Percentiles rank a stretch among this genome's conserved stretches.
Evolutionary conservation across 2,113 vertebrate genomes (phyloP).

Genomic region (Xiphophorus hellerii): DNA sequence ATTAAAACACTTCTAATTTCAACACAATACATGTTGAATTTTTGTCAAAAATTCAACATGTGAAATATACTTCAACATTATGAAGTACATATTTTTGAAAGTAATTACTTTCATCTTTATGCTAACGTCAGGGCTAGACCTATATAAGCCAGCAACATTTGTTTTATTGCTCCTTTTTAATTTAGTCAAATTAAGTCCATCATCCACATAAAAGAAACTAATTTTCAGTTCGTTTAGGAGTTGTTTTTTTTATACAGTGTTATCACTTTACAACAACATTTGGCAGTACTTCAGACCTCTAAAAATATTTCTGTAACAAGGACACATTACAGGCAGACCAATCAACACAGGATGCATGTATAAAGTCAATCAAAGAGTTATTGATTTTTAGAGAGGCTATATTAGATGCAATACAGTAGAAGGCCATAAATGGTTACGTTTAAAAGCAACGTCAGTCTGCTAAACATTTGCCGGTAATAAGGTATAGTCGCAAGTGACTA

Average conservation of each 20-base stretch:
- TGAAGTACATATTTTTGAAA: too few species aligned
- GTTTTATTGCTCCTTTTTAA: too few species aligned
- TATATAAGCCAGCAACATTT: too few species aligned
- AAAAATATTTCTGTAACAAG: neutral
- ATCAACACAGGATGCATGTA: neutral
- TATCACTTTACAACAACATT: slow-evolving; percentile 20
- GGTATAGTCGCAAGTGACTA: neutral
- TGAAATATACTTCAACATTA: too few species aligned
- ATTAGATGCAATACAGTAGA: neutral
- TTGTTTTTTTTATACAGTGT: neutral
- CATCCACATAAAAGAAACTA: too few species aligned
- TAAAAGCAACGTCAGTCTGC: neutral
- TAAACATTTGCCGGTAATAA: neutral
- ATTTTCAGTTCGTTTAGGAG: too few species aligned
- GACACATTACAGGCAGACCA: slow-evolving; percentile 12
- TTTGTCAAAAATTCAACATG: too few species aligned
- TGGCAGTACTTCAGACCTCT: slow-evolving; percentile 12
- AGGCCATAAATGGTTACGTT: neutral
- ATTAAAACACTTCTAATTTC: too few species aligned
- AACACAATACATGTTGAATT: too few species aligned
- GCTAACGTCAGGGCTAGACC: too few species aligned
- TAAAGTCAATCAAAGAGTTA: slow-evolving; percentile 15
- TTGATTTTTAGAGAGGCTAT: slow-evolving; percentile 5
- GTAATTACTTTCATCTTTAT: too few species aligned
- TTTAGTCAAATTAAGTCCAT: too few species aligned